Conservation (phyloP, 2,113 vertebrate species). For the Chascanopsetta lugubris region DNA sequence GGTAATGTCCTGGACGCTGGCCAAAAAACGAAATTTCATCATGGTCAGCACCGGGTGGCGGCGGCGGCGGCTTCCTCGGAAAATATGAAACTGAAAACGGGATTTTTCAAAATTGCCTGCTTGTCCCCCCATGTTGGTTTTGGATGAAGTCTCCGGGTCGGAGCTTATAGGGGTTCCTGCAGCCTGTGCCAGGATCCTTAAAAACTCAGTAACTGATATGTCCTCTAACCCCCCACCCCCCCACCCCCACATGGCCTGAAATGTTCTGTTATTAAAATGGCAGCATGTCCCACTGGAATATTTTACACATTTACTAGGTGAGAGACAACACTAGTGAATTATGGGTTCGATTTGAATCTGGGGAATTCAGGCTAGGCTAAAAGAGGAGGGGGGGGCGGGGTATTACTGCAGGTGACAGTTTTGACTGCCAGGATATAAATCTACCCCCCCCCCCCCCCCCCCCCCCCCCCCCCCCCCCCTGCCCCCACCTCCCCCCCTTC, state of each 20-base stretch:
- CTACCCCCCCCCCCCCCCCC: slow-evolving; percentile 3
- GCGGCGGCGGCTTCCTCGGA: slow-evolving; percentile 60
- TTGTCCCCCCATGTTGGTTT: slow-evolving; percentile 83
- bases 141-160: slow-evolving; percentile 72
- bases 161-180: slow-evolving; percentile 69
- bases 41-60: slow-evolving; percentile 64
- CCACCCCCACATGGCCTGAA: slow-evolving; percentile 62
- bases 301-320: slow-evolving; percentile 84
- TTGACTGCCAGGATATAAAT: slow-evolving; percentile 66
- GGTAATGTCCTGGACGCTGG: slow-evolving; percentile 71
- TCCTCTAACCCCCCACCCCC: no score
- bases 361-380: slow-evolving; percentile 61
- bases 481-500: background rate
- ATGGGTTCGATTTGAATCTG: slow-evolving; percentile 74
- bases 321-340: slow-evolving; percentile 82
- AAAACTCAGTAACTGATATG: slow-evolving; percentile 82
- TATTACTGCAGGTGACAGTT: slow-evolving; percentile 68
- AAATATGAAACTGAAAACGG: slow-evolving; percentile 82
- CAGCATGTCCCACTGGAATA: slow-evolving; percentile 79
- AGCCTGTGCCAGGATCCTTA: slow-evolving; percentile 79
- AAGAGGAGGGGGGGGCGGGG: slow-evolving; percentile 48
- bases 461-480: background rate
- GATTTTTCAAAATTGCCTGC: slow-evolving; percentile 75
- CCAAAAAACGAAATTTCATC: slow-evolving; percentile 76
- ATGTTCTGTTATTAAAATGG: slow-evolving; percentile 80